Evolutionary conservation across 2,888 invertebrate genomes (phyloP), one percentile per base, ranked within the genome.

Genomic region (Atrina japonica): DNA sequence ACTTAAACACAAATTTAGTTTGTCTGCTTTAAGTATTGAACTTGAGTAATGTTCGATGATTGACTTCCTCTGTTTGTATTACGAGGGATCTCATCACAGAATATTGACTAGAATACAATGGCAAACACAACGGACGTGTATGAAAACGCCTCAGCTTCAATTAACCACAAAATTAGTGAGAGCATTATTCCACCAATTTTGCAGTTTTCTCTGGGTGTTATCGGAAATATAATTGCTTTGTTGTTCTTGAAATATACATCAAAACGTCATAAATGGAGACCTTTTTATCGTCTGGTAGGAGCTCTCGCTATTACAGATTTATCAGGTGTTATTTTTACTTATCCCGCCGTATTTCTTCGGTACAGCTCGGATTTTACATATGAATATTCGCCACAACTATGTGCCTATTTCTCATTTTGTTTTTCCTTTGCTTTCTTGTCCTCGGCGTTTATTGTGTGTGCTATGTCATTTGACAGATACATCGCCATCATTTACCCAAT

Each of bases 101-200:
- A n/a, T n/a, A n/a, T n/a, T n/a, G n/a, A n/a, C n/a, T n/a, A n/a
- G n/a, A n/a, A n/a, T n/a, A n/a, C n/a, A n/a, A n/a, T n/a, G n/a
- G n/a, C n/a, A n/a, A n/a, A n/a, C n/a, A n/a, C n/a, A n/a, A n/a
- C n/a, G n/a, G n/a, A n/a, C n/a, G n/a, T n/a, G n/a, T n/a, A n/a
- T n/a, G n/a, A n/a, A n/a, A n/a, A n/a, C n/a, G n/a, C n/a, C n/a
- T n/a, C n/a, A n/a, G n/a, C n/a, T n/a, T n/a, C n/a, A n/a, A n/a
- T n/a, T n/a, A n/a, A n/a, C n/a, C n/a, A n/a, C n/a, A n/a, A n/a
- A n/a, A n/a, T n/a, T n/a, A n/a, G n/a, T n/a, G 61, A 61, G 35
- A 61, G 61, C 21, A 61, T 61, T 35, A 27, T 61, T 1, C 61
- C 61, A 18, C 61, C 61, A n/a, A 61, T 49, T 21, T 21, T 61